These are phyloP conservation scores for Seladonia tumulorum DNA, from an alignment of 2,888 invertebrate species.

Conservation along the genomic window DNA sequence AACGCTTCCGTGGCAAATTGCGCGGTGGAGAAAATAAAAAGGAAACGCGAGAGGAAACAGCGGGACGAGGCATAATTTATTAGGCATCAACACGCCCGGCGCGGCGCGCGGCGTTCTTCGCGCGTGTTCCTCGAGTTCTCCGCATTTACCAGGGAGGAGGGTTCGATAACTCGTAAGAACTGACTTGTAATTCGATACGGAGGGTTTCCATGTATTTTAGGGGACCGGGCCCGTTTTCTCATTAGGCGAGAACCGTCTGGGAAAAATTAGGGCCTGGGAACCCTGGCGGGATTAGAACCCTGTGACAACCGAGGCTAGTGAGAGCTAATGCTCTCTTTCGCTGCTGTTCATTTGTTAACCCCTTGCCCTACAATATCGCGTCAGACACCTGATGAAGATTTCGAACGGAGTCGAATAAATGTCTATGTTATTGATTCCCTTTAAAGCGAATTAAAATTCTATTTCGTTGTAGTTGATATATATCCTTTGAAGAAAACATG, in stretches of 20 bases:
- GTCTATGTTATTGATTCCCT: too few relatives aligned
- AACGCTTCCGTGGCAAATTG: conserved; percentile 64
- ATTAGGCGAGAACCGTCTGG: background rate
- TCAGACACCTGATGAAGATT: too few relatives aligned
- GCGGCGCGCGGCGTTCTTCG: background rate
- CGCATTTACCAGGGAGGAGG: background rate
- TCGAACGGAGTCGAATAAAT: too few relatives aligned
- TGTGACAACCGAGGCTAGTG: too few relatives aligned
- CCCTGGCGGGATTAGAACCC: background rate
- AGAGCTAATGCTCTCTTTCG: too few relatives aligned
- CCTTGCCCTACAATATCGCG: too few relatives aligned
- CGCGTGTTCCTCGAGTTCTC: background rate
- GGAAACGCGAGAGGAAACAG: conserved; percentile 19
- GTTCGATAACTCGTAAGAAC: background rate
- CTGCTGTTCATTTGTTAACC: background rate
- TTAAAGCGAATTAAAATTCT: too few relatives aligned
- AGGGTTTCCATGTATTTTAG: background rate
- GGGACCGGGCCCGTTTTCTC: background rate
- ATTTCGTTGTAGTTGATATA: too few relatives aligned
- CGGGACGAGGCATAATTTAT: conserved; percentile 42
- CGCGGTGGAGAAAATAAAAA: conserved; percentile 15
- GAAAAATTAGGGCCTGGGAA: background rate
- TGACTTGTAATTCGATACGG: conserved; percentile 22
- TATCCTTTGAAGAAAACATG: too few relatives aligned
- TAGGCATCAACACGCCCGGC: conserved; percentile 17